Base-by-base conservation (phyloP, 2,888 invertebrate genomes). In the Odontocerum albicorne region DNA sequence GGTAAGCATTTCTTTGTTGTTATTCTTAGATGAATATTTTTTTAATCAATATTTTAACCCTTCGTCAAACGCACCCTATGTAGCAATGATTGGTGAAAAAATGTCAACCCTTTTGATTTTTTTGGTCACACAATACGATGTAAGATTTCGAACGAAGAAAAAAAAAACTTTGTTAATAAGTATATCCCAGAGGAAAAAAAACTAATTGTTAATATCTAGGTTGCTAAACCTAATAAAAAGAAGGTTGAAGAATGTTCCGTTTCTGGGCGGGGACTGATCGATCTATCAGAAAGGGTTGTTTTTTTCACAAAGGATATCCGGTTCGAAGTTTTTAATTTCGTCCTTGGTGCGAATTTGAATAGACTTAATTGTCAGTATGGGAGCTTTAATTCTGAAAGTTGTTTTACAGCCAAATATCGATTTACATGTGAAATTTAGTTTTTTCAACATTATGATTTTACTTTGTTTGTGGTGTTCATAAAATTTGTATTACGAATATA, bases 301-400 rank as follows among this genome's bases (percentile, higher is more conserved):
- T 70, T 73, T 72, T 63, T 65, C 68, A 78, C 75, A 77, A 78
- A 71, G 66, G 75, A 72, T 72, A 78, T 78, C 78, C 78, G 78
- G 75, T 73, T 69, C 71, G 71, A 70, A 69, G 72, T 66, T 73
- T 73, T 72, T 75, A 75, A 76, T 75, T 75, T 72, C 74, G 72
- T 74, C 76, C 75, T 75, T 44, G 36, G 75, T 75, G 75, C 72
- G 67, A 68, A 69, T 70, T 66, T 78, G 77, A 76, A 76, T 76
- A 75, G 72, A 72, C 75, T 75, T 78, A 78, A 78, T 78, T 77
- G 77, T 76, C 70, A 72, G 66, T 72, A 72, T 33, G 8, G 36
- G 33, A 45, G 31, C 31, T 17, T 44, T 19, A 22, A 19, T 52
- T 21, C 27, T 32, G 49, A 17, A 45, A 38, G 31, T 45, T 52